Evolutionary conservation across 1,140 invertebrate genomes (phyloP).

Genomic region (Aphaenogaster rudis): DNA sequence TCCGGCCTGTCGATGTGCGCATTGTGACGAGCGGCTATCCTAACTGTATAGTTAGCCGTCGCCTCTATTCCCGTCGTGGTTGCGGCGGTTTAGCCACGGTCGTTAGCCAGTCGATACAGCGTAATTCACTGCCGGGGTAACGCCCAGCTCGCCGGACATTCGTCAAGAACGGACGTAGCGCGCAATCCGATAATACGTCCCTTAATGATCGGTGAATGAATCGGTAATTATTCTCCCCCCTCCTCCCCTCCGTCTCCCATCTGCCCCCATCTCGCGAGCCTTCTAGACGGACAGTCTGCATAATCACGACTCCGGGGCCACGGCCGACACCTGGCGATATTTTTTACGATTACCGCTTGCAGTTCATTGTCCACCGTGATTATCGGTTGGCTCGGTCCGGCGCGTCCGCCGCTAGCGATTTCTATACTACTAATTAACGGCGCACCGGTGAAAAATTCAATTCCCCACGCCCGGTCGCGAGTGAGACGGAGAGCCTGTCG

Average conservation of each 20-base stretch:
- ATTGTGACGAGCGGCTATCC: conserved; percentile 50
- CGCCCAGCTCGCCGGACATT: conserved; percentile 69
- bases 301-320: conserved; percentile 26
- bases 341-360: conserved; percentile 63
- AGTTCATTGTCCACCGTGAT: conserved; percentile 63
- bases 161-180: conserved; percentile 66
- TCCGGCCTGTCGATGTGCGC: conserved; percentile 14
- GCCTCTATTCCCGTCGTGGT: conserved; percentile 63
- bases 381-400: conserved; percentile 29
- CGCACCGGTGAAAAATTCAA: conserved; percentile 40
- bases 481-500: not conserved
- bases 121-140: conserved; percentile 69
- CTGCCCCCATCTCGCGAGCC: conserved; percentile 22
- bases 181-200: conserved; percentile 74
- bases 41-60: conserved; percentile 53
- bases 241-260: conserved; percentile 14
- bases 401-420: conserved; percentile 41
- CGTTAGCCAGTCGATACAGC: conserved; percentile 62
- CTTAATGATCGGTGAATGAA: conserved; percentile 80
- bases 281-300: conserved; percentile 48
- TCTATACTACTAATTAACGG: conserved; percentile 62
- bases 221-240: conserved; percentile 75
- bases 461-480: not conserved
- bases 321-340: conserved; percentile 38
- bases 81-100: conserved; percentile 50